Conservation (phyloP, 2,113 vertebrate genomes). For the rabbit (Oryctolagus cuniculus) region mOryCun1.1 NC_091438.1:136973501-136974000, state of each 20-base stretch:
- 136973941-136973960: too few relatives aligned
- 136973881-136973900: neutral
- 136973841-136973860: neutral
- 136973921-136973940: neutral
- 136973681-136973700: neutral
- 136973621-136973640: neutral
- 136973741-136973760: neutral
- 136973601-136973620: neutral
- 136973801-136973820: neutral
- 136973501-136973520: too few relatives aligned
- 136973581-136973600: too few relatives aligned
- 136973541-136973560: too few relatives aligned
- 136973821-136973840: constrained; percentile 8
- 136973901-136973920: neutral
- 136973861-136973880: constrained; percentile 21
- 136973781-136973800: neutral
- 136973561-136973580: too few relatives aligned
- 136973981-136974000: too few relatives aligned
- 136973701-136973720: neutral
- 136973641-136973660: too few relatives aligned
- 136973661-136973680: neutral
- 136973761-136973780: constrained; percentile 4
- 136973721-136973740: neutral
- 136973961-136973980: too few relatives aligned
- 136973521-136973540: too few relatives aligned